Conservation (phyloP, 2,113 vertebrate species). For the Morone chrysops region DNA sequence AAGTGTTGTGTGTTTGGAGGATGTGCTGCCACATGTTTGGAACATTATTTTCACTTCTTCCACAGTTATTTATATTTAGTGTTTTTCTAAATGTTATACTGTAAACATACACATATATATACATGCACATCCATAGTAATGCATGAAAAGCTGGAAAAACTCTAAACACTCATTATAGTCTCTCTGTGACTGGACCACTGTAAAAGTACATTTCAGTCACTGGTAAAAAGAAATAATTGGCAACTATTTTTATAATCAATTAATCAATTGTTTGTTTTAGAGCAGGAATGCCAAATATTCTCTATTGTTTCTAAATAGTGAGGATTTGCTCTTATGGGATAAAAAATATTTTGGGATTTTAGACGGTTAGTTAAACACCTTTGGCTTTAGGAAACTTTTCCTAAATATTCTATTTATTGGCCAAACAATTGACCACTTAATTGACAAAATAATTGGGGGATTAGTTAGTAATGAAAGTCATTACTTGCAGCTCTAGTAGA, state of each 20-base stretch:
- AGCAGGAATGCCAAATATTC: background rate
- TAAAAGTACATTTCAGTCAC: background rate
- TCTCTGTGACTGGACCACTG: background rate
- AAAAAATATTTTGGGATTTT: background rate
- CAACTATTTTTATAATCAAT: background rate
- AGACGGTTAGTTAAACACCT: background rate
- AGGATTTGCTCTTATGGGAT: background rate
- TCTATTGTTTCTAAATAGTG: background rate
- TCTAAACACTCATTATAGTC: constrained; percentile 5
- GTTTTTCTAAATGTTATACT: background rate
- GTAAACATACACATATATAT: too few relatives aligned
- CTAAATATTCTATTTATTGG: background rate
- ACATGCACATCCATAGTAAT: too few relatives aligned
- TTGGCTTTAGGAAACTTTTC: background rate
- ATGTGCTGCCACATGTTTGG: background rate
- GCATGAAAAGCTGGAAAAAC: background rate
- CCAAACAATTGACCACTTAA: background rate
- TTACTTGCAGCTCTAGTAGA: background rate
- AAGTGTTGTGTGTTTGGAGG: constrained; percentile 25
- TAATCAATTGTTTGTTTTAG: background rate
- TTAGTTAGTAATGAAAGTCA: background rate
- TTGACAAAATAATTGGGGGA: background rate
- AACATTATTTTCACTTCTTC: background rate
- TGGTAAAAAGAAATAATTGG: background rate
- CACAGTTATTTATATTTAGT: background rate